These are phyloP conservation scores for Apotomis turbidana DNA, from an alignment of 2,888 invertebrate species.

Conservation along the genomic window DNA sequence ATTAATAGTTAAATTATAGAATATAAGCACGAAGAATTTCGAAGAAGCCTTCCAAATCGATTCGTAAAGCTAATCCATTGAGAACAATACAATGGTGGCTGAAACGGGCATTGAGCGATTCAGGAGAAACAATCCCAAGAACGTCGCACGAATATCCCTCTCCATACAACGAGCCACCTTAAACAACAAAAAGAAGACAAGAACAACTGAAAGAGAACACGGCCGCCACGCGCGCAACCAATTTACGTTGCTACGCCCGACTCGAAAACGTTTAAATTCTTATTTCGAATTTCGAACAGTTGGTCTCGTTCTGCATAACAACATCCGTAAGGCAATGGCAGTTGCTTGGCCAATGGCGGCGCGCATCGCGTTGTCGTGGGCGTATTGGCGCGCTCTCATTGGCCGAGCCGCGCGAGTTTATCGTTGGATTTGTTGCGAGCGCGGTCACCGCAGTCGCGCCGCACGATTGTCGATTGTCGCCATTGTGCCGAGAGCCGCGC, in stretches of 20 bases:
- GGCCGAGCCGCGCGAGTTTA: slow-evolving; percentile 71
- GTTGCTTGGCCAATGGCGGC: slow-evolving; percentile 79
- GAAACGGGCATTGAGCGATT: slow-evolving; percentile 41
- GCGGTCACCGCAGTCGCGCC: slow-evolving; percentile 77
- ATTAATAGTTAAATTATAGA: not conserved
- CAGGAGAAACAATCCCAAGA: slow-evolving; percentile 41
- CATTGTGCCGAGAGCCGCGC: slow-evolving; percentile 76
- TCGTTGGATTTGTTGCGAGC: slow-evolving; percentile 80
- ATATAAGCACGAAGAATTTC: slow-evolving; percentile 9
- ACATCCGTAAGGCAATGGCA: slow-evolving; percentile 82
- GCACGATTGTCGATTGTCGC: slow-evolving; percentile 82
- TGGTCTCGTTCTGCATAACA: slow-evolving; percentile 82
- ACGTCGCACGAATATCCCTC: slow-evolving; percentile 34
- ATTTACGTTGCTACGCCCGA: slow-evolving; percentile 77
- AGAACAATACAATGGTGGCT: slow-evolving; percentile 40
- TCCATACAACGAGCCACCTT: slow-evolving; percentile 50
- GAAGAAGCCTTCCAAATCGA: slow-evolving; percentile 27
- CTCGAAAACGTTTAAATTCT: slow-evolving; percentile 82
- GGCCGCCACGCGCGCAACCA: slow-evolving; percentile 72
- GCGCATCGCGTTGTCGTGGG: slow-evolving; percentile 74
- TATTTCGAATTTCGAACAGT: slow-evolving; percentile 76
- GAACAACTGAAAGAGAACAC: slow-evolving; percentile 71
- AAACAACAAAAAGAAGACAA: slow-evolving; percentile 64
- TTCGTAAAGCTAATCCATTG: slow-evolving; percentile 35
- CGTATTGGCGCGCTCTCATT: slow-evolving; percentile 72